Base-by-base conservation (phyloP, 2,888 invertebrate genomes). In the Dolomedes plantarius region DNA sequence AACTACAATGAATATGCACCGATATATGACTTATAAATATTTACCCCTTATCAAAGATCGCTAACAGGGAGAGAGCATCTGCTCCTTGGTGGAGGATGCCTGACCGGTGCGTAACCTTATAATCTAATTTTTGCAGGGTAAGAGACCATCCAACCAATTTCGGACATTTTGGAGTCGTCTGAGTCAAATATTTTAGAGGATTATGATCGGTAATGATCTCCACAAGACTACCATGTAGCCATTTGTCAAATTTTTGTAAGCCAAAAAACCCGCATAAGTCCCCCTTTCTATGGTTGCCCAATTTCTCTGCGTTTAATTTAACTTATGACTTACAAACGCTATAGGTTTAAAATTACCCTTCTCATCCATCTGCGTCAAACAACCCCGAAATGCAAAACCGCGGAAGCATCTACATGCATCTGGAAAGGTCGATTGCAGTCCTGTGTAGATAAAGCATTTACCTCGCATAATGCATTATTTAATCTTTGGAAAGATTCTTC, bases 121-220 rank as follows among this genome's bases (percentile, higher is more conserved):
- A 11, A 11, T 36, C 36, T 36, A 36, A 36, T 36, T 36, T 36
- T 36, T 36, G 36, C 11, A 36, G 36, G 36, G 36, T 36, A 36
- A 11, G 11, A 36, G 36, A 36, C 36, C 36, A 36, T n/a, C n/a
- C n/a, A n/a, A 36, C 36, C 36, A 46, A 13, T 16, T 46, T 46
- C 1, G 41, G 41, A 16, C 65, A 75, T 16, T 64, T 75, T 23
- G 75, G 75, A n/a, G 75, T 65, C 0, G 41, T 75, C 23, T 75
- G 7, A 13, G 28, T 75, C 7, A 75, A 11, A 23, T 39, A 75
- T 16, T 64, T 41, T 0, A 65, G 36, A 1, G 64, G 41, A 56
- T 65, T 75, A 29, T 41, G 75, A 41, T 65, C 28, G n/a, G 23
- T 16, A 23, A 56, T 56, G 3, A 56, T 56, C 16, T 56, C 56